Evolutionary conservation across 2,888 invertebrate genomes (phyloP).

Genomic region (Micoletzkya japonica): DNA sequence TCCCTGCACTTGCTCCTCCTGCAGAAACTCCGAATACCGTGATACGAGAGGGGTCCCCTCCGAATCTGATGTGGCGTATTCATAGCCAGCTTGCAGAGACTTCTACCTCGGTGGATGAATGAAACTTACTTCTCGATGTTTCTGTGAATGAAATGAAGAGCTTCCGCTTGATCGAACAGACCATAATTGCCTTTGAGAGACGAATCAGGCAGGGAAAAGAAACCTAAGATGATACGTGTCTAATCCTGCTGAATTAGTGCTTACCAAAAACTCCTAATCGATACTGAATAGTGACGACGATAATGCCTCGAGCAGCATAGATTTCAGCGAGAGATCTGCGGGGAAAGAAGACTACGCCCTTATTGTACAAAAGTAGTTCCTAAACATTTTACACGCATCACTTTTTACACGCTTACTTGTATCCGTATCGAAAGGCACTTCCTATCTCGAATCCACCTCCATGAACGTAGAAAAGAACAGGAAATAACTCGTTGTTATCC

Average conservation of each 20-base stretch:
- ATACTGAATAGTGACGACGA: slow-evolving; percentile 90
- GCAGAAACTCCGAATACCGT: slow-evolving; percentile 54
- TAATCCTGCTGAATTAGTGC: slow-evolving; percentile 3
- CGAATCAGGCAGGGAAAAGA: slow-evolving; percentile 11
- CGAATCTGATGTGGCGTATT: slow-evolving; percentile 30
- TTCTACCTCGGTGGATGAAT: background rate
- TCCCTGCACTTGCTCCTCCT: slow-evolving; percentile 47
- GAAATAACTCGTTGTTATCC: slow-evolving; percentile 68
- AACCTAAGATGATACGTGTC: background rate
- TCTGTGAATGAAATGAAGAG: slow-evolving; percentile 44
- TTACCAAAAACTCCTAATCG: slow-evolving; percentile 83
- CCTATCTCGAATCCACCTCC: slow-evolving; percentile 89
- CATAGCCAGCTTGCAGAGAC: background rate
- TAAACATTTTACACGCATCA: background rate
- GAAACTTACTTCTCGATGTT: slow-evolving; percentile 34
- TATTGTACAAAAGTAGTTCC: background rate
- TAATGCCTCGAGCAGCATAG: slow-evolving; percentile 75
- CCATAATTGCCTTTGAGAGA: slow-evolving; percentile 49
- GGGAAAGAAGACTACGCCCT: background rate
- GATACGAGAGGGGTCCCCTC: slow-evolving; percentile 43
- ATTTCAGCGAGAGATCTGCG: slow-evolving; percentile 35
- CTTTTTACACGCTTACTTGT: slow-evolving; percentile 27
- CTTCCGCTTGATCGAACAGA: slow-evolving; percentile 52
- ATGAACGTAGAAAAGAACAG: slow-evolving; percentile 92
- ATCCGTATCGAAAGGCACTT: slow-evolving; percentile 49